Evolutionary conservation across 2,888 invertebrate species (phyloP).

Genomic region (Drepana falcataria): DNA sequence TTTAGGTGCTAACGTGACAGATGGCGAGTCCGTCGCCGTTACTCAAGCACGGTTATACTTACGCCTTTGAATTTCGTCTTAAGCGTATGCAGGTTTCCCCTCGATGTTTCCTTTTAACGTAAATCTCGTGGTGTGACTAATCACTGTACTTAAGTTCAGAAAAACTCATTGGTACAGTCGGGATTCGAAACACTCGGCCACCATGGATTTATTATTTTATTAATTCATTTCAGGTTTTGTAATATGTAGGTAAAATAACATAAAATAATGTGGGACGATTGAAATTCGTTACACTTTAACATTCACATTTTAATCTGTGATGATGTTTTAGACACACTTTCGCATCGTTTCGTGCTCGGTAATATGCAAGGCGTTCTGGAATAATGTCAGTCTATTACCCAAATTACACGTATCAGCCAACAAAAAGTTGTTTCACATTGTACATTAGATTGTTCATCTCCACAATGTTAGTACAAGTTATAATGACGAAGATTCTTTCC

Average conservation of each 20-base stretch:
- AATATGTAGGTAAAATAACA: constrained; percentile 15
- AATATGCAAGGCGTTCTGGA: background rate
- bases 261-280: constrained; percentile 28
- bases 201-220: constrained; percentile 3
- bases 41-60: too few species aligned
- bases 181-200: too few species aligned
- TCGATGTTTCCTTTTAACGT: too few species aligned
- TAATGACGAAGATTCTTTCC: background rate
- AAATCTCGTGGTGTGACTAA: too few species aligned
- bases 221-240: constrained; percentile 21
- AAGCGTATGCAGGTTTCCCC: too few species aligned
- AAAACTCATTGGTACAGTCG: too few species aligned
- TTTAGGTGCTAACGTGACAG: too few species aligned
- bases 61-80: too few species aligned
- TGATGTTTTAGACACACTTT: constrained; percentile 39
- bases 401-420: background rate
- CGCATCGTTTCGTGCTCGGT: constrained; percentile 12
- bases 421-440: background rate
- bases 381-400: background rate
- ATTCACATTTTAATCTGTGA: constrained; percentile 36
- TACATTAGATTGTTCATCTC: background rate
- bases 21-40: too few species aligned
- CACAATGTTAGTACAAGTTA: background rate
- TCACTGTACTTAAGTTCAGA: too few species aligned
- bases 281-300: constrained; percentile 65